Conservation (phyloP, 2,113 vertebrate genomes). For the Macquaria ambigua region DNA sequence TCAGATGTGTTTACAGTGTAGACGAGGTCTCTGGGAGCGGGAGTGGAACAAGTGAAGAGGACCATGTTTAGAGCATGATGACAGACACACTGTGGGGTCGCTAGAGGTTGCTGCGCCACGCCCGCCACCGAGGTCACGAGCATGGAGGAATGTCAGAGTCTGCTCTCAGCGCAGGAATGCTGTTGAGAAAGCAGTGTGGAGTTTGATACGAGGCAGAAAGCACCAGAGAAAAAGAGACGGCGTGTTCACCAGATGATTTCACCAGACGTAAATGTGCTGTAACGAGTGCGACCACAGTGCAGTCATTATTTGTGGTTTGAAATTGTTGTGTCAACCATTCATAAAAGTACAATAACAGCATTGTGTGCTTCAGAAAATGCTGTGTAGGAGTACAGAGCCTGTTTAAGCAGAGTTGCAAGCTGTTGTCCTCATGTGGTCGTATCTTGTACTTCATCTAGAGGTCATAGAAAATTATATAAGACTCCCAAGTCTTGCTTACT, state of each 20-base stretch:
- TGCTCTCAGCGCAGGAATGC: background rate
- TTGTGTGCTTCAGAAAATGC: constrained; percentile 46
- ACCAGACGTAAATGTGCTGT: constrained; percentile 41
- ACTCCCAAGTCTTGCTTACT: background rate
- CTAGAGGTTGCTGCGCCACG: constrained; percentile 48
- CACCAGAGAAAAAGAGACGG: background rate
- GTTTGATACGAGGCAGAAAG: constrained; percentile 17
- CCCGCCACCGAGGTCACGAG: constrained; percentile 39
- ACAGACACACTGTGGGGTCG: constrained; percentile 62
- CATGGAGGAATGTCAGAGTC: constrained; percentile 48
- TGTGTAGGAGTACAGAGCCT: constrained; percentile 11
- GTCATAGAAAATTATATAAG: background rate
- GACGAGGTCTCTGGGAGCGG: constrained; percentile 51
- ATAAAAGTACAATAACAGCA: constrained; percentile 54
- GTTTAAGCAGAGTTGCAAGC: background rate
- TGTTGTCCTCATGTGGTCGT: constrained; percentile 36
- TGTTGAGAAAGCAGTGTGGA: background rate
- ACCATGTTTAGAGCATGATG: constrained; percentile 59
- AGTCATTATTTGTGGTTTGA: constrained; percentile 47
- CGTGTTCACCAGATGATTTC: constrained; percentile 34
- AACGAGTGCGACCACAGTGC: constrained; percentile 38
- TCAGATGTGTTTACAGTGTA: background rate
- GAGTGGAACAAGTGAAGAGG: constrained; percentile 33
- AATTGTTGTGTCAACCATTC: constrained; percentile 54
- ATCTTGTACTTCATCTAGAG: constrained; percentile 5